These are phyloP conservation scores for Mionectes olivaceus DNA, from an alignment of 2,797 vertebrate genomes.

Conservation along the genomic window DNA sequence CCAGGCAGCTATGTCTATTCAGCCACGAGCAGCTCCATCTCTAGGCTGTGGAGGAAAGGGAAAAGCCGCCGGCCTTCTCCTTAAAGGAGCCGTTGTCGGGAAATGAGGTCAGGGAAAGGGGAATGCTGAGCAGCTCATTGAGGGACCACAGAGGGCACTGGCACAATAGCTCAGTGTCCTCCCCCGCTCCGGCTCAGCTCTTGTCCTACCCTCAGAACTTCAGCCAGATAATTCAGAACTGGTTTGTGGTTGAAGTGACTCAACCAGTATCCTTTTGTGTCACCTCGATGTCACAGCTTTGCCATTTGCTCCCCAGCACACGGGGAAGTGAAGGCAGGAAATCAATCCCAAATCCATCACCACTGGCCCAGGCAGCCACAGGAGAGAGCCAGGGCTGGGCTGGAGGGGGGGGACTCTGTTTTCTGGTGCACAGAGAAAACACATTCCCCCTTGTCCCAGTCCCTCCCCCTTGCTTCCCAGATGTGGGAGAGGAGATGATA, in stretches of 20 bases:
- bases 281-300: not conserved
- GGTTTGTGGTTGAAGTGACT: constrained; percentile 51
- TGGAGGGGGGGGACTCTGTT: not conserved
- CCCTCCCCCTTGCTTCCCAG: not conserved
- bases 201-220: constrained; percentile 37
- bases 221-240: not conserved
- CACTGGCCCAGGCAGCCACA: not conserved
- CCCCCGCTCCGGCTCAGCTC: not conserved
- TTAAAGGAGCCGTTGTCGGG: constrained; percentile 39
- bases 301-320: constrained; percentile 40
- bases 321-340: constrained; percentile 10
- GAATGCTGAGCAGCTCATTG: constrained; percentile 9
- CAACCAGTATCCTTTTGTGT: constrained; percentile 25
- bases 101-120: constrained; percentile 18
- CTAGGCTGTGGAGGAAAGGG: constrained; percentile 5
- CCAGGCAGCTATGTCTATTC: constrained; percentile 41
- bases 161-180: constrained; percentile 66
- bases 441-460: not conserved
- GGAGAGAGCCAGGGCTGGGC: not conserved
- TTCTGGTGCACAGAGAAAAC: not conserved
- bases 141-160: not conserved
- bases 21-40: not conserved
- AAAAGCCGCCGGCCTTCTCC: not conserved
- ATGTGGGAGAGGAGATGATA: not conserved
- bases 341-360: not conserved